A percentile compares a stretch with the other conserved stretches of the same genome.
phyloP scores from a whole-genome alignment of 2,797 vertebrate genomes.

The Phoebastria nigripes region DNA sequence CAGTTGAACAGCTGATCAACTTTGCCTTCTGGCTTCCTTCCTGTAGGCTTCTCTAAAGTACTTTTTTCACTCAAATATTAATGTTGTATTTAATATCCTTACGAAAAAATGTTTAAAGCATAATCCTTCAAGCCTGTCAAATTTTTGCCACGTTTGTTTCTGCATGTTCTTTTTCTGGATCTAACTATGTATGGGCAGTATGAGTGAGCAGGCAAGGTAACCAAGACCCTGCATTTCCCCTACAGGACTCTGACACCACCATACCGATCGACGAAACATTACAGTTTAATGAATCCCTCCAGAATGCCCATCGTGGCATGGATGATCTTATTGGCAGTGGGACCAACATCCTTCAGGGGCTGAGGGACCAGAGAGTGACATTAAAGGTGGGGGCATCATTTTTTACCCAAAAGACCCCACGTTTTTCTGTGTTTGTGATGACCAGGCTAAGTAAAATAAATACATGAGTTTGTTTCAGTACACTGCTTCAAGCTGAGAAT shows the following conservation, averaged over 20 bases:
- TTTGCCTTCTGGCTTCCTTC: background rate
- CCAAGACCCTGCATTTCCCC: constrained; percentile 58
- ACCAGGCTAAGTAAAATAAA: background rate
- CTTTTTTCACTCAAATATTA: background rate
- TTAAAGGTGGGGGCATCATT: constrained; percentile 85
- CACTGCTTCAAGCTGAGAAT: background rate
- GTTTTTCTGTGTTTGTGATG: background rate
- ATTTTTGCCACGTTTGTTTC: background rate
- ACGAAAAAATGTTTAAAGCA: background rate
- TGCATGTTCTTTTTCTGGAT: background rate
- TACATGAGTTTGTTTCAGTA: background rate
- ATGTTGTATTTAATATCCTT: background rate
- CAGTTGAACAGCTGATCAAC: background rate
- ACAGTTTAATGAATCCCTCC: constrained; percentile 89
- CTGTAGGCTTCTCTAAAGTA: background rate
- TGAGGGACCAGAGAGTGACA: constrained; percentile 91
- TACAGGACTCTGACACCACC: constrained; percentile 93
- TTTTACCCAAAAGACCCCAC: constrained; percentile 25
- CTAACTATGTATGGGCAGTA: background rate
- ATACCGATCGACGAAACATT: constrained; percentile 97
- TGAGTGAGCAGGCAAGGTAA: constrained; percentile 21
- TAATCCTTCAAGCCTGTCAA: background rate
- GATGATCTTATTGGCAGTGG: constrained; percentile 95
- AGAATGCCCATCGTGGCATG: constrained; percentile 90
- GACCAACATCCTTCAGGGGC: constrained; percentile 88